Base-by-base conservation (phyloP, 2,797 vertebrate species). In the Acridotheres tristis region DNA sequence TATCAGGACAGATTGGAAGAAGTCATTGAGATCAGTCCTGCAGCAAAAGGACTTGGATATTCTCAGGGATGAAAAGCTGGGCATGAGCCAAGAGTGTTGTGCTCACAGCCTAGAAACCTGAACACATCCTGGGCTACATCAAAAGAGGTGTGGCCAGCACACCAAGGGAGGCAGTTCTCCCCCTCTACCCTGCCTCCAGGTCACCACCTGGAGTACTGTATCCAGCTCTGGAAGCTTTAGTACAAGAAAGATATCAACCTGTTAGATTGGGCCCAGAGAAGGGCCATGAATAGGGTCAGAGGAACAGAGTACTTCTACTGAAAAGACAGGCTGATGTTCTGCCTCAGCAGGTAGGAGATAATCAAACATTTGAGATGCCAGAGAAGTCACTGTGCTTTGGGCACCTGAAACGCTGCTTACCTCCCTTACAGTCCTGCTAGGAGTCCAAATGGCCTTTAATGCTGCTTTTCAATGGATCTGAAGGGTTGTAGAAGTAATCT, bases 51-150 rank as follows among this genome's bases (percentile, higher is more conserved):
- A 51, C 23, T 51, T 58, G n/a, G 59, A 50, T 43, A 45, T 15
- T 73, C 45, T 53, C 38, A 40, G 42, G 63, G n/a, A 34, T 40
- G 25, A 45, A 59, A 45, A 80, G n/a, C 23, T 45, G 25, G 7
- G n/a, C n/a, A 53, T 40, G 53, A 59, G n/a, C 38, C 53, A 80
- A 20, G 32, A 14, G 7, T 32, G 36, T 32, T 32, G 58, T 3
- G 9, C 43, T 50, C 36, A 40, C 38, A 65, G 36, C 45, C n/a
- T 29, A 45, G 59, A 58, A 73, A n/a, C 16, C 22, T 9, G 15
- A 20, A 11, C 0, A 0, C 20, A 40, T 51, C 45, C 45, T 4
- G 27, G 47, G 19, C 51, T 58, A 5, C 16, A 13, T 38, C 45
- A 45, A 45, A 72, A 57, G 27, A 38, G 7, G 7, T 16, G 16